Evolutionary conservation across 1,140 invertebrate species (phyloP), one percentile per base, ranked within the genome.

Genomic region (Ptiloglossa arizonensis): DNA sequence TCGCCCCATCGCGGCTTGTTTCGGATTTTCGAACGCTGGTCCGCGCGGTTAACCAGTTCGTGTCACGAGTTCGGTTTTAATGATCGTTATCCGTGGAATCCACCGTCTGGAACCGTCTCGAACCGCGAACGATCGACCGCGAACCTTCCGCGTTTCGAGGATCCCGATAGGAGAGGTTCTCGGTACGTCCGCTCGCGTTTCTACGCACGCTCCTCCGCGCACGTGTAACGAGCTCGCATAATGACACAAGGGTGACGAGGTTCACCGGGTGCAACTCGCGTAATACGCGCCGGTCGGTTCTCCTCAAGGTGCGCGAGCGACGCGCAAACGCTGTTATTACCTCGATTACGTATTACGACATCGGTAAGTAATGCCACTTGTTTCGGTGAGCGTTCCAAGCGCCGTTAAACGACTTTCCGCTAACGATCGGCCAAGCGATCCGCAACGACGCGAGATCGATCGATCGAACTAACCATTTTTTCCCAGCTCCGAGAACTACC

Each of bases 281-380:
- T 50, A 56, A 71, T 77, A 62, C 57, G 46, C 32, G 27, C 44
- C 8, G n/a, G n/a, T n/a, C n/a, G 68, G 50, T 75, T 74, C 63
- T 64, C 62, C 35, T 72, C 41, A 9, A 66, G 44, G 52, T 17
- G 19, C 17, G 46, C 9, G 22, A 41, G 67, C 24, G 46, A 35
- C 48, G 35, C 24, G n/a, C n/a, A n/a, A 46, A 50, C 70, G 69
- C 48, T 64, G 66, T 79, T 82, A 60, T 71, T 78, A 59, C 64
- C 72, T 76, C 81, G 81, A 86, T 85, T 87, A 89, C 80, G 80
- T 71, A 48, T 48, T 48, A n/a, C 46, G 19, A 4, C 46, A 48
- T 19, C 46, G 46, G 9, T 48, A 48, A n/a, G 46, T 48, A 48
- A 48, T 48, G 46, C 17, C 0, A 48, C 46, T 48, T 48, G 15